Evolutionary conservation across 2,888 invertebrate species (phyloP), one percentile per base, ranked within the genome.

Genomic region (Eupithecia insigniata): DNA sequence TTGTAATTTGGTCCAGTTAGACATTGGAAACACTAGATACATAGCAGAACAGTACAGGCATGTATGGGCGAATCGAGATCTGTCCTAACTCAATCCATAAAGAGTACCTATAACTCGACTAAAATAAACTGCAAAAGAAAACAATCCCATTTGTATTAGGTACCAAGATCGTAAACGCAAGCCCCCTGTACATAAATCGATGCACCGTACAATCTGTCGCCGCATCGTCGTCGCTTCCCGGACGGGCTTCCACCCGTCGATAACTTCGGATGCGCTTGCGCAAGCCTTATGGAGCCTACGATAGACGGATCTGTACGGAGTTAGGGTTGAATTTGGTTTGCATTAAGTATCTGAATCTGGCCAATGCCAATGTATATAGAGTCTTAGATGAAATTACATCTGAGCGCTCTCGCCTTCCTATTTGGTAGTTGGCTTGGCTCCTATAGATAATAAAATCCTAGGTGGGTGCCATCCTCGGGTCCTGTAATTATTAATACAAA

Each of bases 221-320:
- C 91, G 83, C 88, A 86, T 87, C 89, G 86, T 73, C 30, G 30
- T 18, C 79, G 84, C 84, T 85, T 90, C 90, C 91, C 90, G 91
- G 90, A 89, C 86, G 88, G 76, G 77, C 80, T 78, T 80, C 84
- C 82, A 81, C 79, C 68, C 55, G 68, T 55, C 72, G 64, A 66
- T 75, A 72, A n/a, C 65, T 76, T 72, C 74, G 70, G 58, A 74
- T 75, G 73, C 76, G 71, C 71, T 74, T 75, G 36, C 28, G 60
- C 30, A 30, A 43, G 39, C 39, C 66, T 66, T 32, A 67, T 16
- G 26, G 26, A 60, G 30, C 16, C 18, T 16, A 22, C 61, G 32
- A 62, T 62, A 61, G 61, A 34, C 61, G 32, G 32, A 32, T 62
- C 60, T 55, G 26, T 55, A 22, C 7, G 26, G 26, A 14, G 26